Base-by-base conservation (phyloP, 2,113 vertebrate genomes). In the Sinocyclocheilus rhinocerous region DNA sequence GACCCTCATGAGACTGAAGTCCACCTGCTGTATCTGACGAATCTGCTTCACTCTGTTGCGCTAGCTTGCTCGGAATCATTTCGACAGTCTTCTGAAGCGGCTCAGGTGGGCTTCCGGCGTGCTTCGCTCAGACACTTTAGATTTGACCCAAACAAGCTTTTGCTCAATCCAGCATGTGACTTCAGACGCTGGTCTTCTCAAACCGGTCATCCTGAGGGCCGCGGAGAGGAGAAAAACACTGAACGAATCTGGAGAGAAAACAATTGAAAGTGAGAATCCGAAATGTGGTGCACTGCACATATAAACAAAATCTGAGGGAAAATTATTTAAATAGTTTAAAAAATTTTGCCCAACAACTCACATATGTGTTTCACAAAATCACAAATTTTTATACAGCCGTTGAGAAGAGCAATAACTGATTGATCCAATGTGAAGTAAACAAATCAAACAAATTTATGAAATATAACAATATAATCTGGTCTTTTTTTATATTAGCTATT, bases 111-210 rank as follows among this genome's bases (percentile, higher is more conserved):
- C 13, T 85, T 80, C 73, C 0, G 61, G 70, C 79, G 75, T 69
- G 72, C 50, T 76, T 75, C 81, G 80, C 65, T 48, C 77, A 86
- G 86, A 91, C 3, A 85, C 75, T 88, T 89, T 88, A 57, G 24
- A 16, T 87, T 65, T 76, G 85, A 89, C 81, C n/a, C 61, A 6
- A 84, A 48, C 90, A 24, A 67, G 79, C 82, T 92, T 89, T 59
- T 88, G 83, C 78, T 82, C 67, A 72, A 89, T 63, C 84, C 82
- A 87, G 79, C 83, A 86, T 84, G 83, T 78, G 78, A 84, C 85
- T 80, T 57, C 59, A 87, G 82, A 80, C 85, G 76, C 82, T 11
- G 79, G 36, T 67, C 69, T 76, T 80, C 55, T 61, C 55, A 22
- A 42, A 16, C 11, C 29, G 20, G 33, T 81, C 26, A 48, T 87